phyloP scores from a whole-genome alignment of 2,888 invertebrate genomes.

The Cantharis rufa region DNA sequence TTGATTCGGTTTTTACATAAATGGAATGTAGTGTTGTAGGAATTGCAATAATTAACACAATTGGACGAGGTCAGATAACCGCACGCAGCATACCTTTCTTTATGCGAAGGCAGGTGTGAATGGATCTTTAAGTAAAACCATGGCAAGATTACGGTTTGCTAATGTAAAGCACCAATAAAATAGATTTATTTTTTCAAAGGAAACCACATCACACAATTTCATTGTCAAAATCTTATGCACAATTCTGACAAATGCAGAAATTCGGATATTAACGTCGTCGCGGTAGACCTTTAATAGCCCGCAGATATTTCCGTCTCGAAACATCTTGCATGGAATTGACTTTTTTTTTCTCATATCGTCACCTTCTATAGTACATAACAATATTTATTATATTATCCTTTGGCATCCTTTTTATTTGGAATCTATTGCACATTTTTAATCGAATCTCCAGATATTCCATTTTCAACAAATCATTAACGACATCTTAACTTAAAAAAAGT shows the following conservation, averaged over 20 bases:
- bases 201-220: slow-evolving; percentile 15
- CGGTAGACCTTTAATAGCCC: slow-evolving; percentile 25
- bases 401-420: neutral
- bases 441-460: neutral
- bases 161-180: neutral
- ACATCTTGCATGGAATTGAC: slow-evolving; percentile 6
- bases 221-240: slow-evolving; percentile 12
- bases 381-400: neutral
- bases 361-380: neutral
- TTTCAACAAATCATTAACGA: neutral
- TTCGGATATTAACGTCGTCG: slow-evolving; percentile 22
- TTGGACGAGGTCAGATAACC: slow-evolving; percentile 38
- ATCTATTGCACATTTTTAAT: neutral
- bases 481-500: neutral
- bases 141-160: slow-evolving; percentile 27
- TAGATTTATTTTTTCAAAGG: slow-evolving; percentile 10
- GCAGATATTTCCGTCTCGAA: slow-evolving; percentile 22
- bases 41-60: slow-evolving; percentile 42
- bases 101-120: slow-evolving; percentile 34
- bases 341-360: neutral
- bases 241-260: slow-evolving; percentile 21
- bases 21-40: slow-evolving; percentile 26
- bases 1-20: neutral
- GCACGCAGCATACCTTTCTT: slow-evolving; percentile 31
- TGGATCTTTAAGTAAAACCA: slow-evolving; percentile 23